Conservation (phyloP, 2,888 invertebrate genomes). For the Cephus spinipes region DNA sequence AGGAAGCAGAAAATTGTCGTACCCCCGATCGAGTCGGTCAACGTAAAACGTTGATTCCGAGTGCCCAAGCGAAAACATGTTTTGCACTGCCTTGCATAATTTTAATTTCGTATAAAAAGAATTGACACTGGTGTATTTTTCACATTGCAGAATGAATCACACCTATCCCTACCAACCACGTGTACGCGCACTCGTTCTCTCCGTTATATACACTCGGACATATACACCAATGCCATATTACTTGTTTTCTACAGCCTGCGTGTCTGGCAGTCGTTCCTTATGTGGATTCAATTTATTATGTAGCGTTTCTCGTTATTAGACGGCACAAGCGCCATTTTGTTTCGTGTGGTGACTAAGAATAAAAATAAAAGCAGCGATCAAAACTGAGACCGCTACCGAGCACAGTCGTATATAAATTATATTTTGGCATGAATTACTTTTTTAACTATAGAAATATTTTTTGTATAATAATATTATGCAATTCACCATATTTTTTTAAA, state of each 20-base stretch:
- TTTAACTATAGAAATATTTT: neutral
- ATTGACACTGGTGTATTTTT: neutral
- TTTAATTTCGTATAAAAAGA: neutral
- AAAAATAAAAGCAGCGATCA: neutral
- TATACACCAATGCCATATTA: neutral
- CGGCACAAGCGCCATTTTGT: neutral
- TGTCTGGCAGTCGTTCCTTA: neutral
- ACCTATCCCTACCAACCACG: neutral
- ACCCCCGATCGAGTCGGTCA: neutral
- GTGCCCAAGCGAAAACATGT: neutral
- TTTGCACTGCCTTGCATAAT: neutral
- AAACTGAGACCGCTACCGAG: neutral
- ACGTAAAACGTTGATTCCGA: neutral
- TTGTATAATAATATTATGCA: too few relatives aligned
- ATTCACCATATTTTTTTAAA: neutral
- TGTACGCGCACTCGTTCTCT: neutral
- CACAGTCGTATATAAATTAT: neutral
- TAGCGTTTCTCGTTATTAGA: neutral
- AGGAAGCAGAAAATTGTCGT: neutral
- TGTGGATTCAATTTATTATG: neutral
- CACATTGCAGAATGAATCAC: neutral
- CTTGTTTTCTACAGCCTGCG: neutral
- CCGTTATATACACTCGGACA: neutral
- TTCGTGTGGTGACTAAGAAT: neutral
- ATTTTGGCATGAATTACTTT: neutral